Evolutionary conservation across 2,888 invertebrate species (phyloP), one percentile per base, ranked within the genome.

Genomic region (Zeuzera pyrina): DNA sequence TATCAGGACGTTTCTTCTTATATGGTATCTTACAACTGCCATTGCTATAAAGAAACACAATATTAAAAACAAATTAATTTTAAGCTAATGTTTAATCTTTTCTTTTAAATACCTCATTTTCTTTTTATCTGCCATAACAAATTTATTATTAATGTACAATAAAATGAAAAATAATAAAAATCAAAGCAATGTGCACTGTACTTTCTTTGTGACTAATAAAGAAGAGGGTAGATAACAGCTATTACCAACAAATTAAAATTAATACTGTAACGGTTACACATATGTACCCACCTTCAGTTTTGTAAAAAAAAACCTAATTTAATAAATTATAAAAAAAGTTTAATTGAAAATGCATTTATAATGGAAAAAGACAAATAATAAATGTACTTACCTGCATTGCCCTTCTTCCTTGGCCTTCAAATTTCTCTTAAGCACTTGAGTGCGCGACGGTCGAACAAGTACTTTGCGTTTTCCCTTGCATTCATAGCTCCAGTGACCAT

Each of bases 401-500:
- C 60, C 70, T 36, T 67, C 68, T 35, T 77, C 62, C 22, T 60
- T 68, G 6, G 63, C 50, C 41, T 79, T 85, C 31, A 88, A 36
- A 42, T 85, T 86, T 46, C 85, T 95, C 53, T 90, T 91, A 42
- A 97, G 71, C 38, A 91, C 87, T 47, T 91, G 88, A 1, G 95
- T 93, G 33, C 96, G 88, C 0, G 96, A 95, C 3, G 90, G 88
- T 35, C 96, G 87, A 49, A 94, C 90, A 3, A 95, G 79, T 67
- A 91, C 92, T 76, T 97, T 97, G 39, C 96, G 86, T 70, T 96
- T 95, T 8, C 92, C 92, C 46, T 89, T 94, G 62, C 97, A 97
- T 68, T 96, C 93, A 56, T 94, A 97, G 38, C 95, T 95, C 95
- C 95, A 97, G 65, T 97, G 97, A 0, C 97, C 97, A 57, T 89